A percentile compares a stretch with the other conserved stretches of the same genome.
These are phyloP conservation scores for Brachypteracias leptosomus DNA, from an alignment of 2,113 vertebrate species.

Conservation along the genomic window DNA sequence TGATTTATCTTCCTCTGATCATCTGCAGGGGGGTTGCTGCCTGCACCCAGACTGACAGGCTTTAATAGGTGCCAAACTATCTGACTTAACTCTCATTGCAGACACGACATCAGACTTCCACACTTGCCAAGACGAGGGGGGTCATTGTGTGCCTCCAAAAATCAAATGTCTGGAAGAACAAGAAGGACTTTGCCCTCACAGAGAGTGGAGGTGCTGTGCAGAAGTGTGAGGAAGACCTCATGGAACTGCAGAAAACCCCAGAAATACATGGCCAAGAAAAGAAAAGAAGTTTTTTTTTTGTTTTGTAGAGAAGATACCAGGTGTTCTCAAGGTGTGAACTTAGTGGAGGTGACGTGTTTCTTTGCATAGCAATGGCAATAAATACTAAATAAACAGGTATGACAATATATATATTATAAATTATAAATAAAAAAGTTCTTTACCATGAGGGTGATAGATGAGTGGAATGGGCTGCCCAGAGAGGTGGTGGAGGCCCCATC, in stretches of 20 bases:
- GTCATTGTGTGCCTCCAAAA: conserved; percentile 9
- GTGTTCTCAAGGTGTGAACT: neutral
- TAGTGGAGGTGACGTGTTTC: neutral
- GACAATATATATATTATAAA: neutral
- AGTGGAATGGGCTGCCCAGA: too few relatives aligned
- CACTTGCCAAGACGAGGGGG: neutral
- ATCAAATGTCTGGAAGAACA: neutral
- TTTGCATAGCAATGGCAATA: neutral
- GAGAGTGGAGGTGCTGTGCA: conserved; percentile 41
- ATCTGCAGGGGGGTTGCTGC: neutral
- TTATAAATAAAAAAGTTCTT: too few relatives aligned
- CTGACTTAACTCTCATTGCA: neutral
- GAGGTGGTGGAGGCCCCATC: too few relatives aligned
- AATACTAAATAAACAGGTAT: neutral
- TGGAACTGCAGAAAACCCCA: neutral
- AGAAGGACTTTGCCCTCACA: neutral
- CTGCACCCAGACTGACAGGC: neutral
- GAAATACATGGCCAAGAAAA: neutral
- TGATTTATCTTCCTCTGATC: neutral
- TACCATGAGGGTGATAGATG: too few relatives aligned
- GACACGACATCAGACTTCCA: conserved; percentile 14
- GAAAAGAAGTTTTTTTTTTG: neutral
- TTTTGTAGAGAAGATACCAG: neutral
- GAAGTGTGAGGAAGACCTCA: neutral
- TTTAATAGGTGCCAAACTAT: neutral